Percentiles rank a stretch among this genome's conserved stretches.
These are phyloP conservation scores for Nomada ruficornis DNA, from an alignment of 2,888 invertebrate species.

Conservation along the genomic window DNA sequence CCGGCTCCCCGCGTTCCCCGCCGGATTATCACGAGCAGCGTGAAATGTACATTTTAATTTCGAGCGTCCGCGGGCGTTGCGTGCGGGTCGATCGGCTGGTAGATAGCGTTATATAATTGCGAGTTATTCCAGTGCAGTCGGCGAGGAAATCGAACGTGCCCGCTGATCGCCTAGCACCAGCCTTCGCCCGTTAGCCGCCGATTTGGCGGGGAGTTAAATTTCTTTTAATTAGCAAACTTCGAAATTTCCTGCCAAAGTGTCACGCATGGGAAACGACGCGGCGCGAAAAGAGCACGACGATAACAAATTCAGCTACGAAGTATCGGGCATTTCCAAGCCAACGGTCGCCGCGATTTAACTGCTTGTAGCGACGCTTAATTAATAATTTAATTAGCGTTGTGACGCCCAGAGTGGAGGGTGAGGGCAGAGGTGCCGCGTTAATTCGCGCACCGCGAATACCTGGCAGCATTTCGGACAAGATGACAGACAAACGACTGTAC, in stretches of 20 bases:
- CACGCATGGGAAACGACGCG: not conserved
- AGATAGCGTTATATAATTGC: conserved; percentile 22
- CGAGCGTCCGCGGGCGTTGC: conserved; percentile 8
- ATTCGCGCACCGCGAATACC: not conserved
- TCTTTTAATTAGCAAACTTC: not conserved
- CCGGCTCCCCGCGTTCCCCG: not conserved
- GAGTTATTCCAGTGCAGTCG: conserved; percentile 8
- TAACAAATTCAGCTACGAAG: not conserved
- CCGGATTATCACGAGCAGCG: conserved; percentile 1
- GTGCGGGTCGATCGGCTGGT: conserved; percentile 26
- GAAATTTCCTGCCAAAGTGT: not conserved
- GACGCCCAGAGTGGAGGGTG: no score
- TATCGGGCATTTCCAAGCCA: not conserved
- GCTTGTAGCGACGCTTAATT: conserved; percentile 28
- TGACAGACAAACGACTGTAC: conserved; percentile 1
- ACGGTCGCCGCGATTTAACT: conserved; percentile 19
- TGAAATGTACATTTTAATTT: conserved; percentile 28
- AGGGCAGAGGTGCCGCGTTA: not conserved
- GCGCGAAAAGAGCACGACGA: not conserved
- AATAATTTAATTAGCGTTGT: conserved; percentile 35
- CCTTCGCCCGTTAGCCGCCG: not conserved
- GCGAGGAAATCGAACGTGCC: conserved; percentile 9
- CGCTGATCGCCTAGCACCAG: not conserved
- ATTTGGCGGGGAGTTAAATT: not conserved
- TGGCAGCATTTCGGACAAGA: not conserved